Evolutionary conservation across 1,140 invertebrate genomes (phyloP).

Genomic region (Drosophila baimaii): DNA sequence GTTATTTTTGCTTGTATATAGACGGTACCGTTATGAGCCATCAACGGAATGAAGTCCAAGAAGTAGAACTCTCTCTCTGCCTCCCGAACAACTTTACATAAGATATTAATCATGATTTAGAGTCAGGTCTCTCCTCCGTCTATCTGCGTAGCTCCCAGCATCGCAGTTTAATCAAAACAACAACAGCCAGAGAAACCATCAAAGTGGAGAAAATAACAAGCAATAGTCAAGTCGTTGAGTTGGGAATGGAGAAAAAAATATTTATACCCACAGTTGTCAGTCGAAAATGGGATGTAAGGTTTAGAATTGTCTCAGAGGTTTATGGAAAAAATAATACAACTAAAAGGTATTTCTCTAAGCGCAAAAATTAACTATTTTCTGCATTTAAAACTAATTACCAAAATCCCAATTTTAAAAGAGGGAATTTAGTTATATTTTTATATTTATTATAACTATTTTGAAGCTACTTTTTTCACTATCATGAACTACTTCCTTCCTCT

Average conservation of each 20-base stretch:
- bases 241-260: not conserved
- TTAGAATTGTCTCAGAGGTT: not conserved
- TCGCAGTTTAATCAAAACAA: conserved; percentile 44
- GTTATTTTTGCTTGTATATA: conserved; percentile 36
- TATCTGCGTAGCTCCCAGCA: conserved; percentile 9
- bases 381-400: not conserved
- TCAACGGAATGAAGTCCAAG: conserved; percentile 46
- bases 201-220: conserved; percentile 30
- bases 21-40: conserved; percentile 39
- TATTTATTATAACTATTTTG: not conserved
- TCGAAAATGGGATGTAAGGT: not conserved
- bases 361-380: not conserved
- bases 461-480: not conserved
- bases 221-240: conserved; percentile 1
- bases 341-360: not conserved
- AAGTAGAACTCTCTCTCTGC: conserved; percentile 11
- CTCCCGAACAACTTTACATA: conserved; percentile 26
- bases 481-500: not conserved
- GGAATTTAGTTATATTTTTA: not conserved
- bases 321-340: too few relatives aligned
- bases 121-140: not conserved
- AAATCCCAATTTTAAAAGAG: not conserved
- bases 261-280: conserved; percentile 1
- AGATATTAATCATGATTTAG: conserved; percentile 55
- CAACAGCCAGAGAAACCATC: conserved; percentile 30